These are phyloP conservation scores for Harlomillsia oculata DNA, from an alignment of 1,140 invertebrate genomes.

Conservation along the genomic window DNA sequence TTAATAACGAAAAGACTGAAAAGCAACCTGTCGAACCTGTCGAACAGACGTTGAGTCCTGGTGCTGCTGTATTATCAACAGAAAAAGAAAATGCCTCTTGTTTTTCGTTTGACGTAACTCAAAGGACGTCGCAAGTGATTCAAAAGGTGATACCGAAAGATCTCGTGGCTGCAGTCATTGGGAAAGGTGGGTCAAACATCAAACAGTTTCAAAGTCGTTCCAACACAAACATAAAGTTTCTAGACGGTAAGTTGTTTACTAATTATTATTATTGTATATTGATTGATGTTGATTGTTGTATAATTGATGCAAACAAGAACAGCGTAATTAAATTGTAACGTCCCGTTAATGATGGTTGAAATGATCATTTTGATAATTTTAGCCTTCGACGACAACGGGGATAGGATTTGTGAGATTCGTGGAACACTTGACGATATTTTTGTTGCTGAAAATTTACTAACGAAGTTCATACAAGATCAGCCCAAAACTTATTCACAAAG, in stretches of 20 bases:
- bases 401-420: constrained; percentile 21
- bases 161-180: constrained; percentile 22
- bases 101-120: too few species aligned
- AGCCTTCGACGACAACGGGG: constrained; percentile 28
- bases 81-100: too few species aligned
- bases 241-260: constrained; percentile 8
- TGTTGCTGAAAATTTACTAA: constrained; percentile 19
- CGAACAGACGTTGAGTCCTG: too few species aligned
- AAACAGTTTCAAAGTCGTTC: constrained; percentile 24
- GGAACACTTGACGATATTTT: constrained; percentile 15
- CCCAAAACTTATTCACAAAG: constrained; percentile 8
- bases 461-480: constrained; percentile 23
- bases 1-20: too few species aligned
- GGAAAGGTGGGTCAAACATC: constrained; percentile 25
- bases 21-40: too few species aligned
- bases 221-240: constrained; percentile 25
- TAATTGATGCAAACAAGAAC: neutral
- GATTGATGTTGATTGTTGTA: neutral
- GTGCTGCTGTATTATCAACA: too few species aligned
- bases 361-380: neutral
- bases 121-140: too few species aligned
- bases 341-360: neutral
- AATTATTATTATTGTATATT: neutral
- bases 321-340: neutral
- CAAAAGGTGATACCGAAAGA: too few species aligned